Conservation (phyloP, 2,797 vertebrate species). For the Sebastes aleutianus region DNA sequence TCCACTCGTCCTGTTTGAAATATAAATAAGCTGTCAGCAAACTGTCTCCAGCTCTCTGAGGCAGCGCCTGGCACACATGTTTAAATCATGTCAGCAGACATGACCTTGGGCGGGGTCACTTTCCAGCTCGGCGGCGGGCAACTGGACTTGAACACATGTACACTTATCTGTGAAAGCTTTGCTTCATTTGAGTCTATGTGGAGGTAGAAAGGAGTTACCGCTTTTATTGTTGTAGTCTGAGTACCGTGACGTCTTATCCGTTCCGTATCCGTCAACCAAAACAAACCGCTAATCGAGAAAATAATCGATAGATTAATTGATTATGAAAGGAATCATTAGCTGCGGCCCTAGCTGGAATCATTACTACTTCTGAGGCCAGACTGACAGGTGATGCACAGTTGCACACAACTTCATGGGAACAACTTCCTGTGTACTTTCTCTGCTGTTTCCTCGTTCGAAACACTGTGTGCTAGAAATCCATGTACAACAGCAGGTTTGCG, state of each 20-base stretch:
- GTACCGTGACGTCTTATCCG: too few species aligned
- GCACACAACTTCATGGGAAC: background rate
- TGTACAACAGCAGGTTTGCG: slow-evolving; percentile 11
- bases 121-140: slow-evolving; percentile 18
- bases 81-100: slow-evolving; percentile 68
- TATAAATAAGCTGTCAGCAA: slow-evolving; percentile 76
- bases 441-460: background rate
- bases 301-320: too few species aligned
- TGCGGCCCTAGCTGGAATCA: background rate
- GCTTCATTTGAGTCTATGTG: too few species aligned
- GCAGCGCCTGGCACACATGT: slow-evolving; percentile 48
- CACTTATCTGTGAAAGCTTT: background rate
- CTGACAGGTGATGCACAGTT: background rate
- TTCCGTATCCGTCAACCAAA: too few species aligned
- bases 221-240: too few species aligned
- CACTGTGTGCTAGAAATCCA: background rate
- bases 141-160: background rate
- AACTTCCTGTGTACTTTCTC: background rate
- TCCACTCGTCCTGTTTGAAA: slow-evolving; percentile 64
- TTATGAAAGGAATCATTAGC: background rate
- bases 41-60: slow-evolving; percentile 50
- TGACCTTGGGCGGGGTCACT: slow-evolving; percentile 57
- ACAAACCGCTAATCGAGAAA: background rate
- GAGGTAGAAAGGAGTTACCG: too few species aligned
- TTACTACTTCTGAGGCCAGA: background rate